Evolutionary conservation across 2,113 vertebrate species (phyloP), one percentile per base, ranked within the genome.

Genomic region (Oreochromis spilurus): DNA sequence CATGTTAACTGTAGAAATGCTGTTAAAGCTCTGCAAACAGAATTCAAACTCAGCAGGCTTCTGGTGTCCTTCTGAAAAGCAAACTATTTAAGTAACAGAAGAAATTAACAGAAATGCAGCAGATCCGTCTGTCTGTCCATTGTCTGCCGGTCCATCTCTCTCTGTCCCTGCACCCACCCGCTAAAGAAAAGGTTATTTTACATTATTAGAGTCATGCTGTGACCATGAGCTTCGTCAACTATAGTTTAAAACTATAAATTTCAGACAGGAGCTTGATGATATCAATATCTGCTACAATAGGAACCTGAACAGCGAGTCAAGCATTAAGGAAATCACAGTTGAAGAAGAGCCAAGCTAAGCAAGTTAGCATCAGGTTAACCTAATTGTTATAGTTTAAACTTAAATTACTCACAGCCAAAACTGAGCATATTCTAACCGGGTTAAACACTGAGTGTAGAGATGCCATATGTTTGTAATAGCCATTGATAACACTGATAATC

Each of bases 21-120:
- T 72, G 7, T 50, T 29, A 75, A 19, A 82, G 50, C 57, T 83
- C 31, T 52, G 65, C 45, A n/a, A 77, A 60, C 72, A 85, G 31
- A 50, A 84, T 81, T 83, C 4, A 84, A 26, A 24, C 78, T 36
- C 82, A 87, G 82, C 48, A 83, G 45, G 84, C 14, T 65, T 77
- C 6, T 77, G 26, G 26, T 17, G 0, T 77, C 10, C 26, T 31
- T 77, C 45, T 77, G 26, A 31, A 50, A 77, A 77, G 16, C 34
- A 34, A 52, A 52, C 16, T 77, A n/a, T 34, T 77, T 52, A 31
- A 77, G 17, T 50, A 77, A 26, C 43, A 50, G 24, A 65, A 65
- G 24, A 77, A 75, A 77, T 75, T 29, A 75, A 50, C 70, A 75
- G 24, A 75, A 75, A 75, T 75, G 16, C 43, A 75, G 43, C 5